A percentile compares a stretch with the other conserved stretches of the same genome.
phyloP scores from a whole-genome alignment of 2,113 vertebrate genomes.

The Psammodynastes pulverulentus region DNA sequence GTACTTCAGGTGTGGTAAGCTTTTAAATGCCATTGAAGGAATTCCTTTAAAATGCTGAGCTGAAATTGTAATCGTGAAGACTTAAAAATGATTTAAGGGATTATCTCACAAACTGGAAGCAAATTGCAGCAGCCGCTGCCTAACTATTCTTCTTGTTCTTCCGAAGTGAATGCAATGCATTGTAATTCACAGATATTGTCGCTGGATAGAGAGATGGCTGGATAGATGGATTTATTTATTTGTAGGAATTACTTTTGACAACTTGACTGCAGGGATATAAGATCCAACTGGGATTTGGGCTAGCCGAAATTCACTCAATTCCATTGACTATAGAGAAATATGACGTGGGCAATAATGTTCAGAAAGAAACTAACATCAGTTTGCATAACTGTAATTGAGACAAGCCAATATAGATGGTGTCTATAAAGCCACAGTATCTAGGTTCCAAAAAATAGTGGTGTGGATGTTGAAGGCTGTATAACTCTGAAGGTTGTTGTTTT shows the following conservation, averaged over 20 bases:
- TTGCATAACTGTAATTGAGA: background rate
- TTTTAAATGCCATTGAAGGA: background rate
- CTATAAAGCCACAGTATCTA: background rate
- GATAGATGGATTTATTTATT: background rate
- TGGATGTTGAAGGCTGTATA: background rate
- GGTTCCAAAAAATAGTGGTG: background rate
- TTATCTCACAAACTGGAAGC: background rate
- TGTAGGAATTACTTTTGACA: constrained; percentile 32
- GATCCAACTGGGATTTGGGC: background rate
- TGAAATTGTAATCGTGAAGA: background rate
- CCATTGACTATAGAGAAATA: constrained; percentile 15
- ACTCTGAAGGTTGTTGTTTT: background rate
- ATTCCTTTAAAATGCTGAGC: background rate
- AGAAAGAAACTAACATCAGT: constrained; percentile 3
- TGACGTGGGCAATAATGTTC: background rate
- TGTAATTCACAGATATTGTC: constrained; percentile 1
- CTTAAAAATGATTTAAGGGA: background rate
- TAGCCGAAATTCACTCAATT: background rate
- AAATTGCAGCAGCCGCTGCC: background rate
- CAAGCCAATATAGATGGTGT: accelerated
- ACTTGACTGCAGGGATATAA: background rate
- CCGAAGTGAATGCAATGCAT: background rate
- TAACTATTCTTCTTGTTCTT: background rate
- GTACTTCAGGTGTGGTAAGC: background rate
- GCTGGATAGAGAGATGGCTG: background rate